phyloP scores from a whole-genome alignment of 2,888 invertebrate species.

The Platycheirus rosarum region DNA sequence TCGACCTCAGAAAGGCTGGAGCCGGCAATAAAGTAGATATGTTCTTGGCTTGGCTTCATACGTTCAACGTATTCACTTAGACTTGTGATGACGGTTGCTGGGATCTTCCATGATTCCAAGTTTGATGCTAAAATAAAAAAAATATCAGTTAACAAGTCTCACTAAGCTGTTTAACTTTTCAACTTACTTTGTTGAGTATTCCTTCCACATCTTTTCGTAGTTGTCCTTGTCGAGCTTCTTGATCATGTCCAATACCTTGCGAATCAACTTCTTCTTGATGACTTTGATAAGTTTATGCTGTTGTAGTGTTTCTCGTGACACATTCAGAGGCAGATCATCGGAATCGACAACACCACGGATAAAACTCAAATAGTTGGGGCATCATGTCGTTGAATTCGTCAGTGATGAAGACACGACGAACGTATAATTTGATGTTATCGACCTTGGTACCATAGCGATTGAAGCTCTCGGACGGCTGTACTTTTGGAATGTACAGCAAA shows the following conservation, averaged over 20 bases:
- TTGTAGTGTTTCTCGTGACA: conserved; percentile 98
- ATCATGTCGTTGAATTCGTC: conserved; percentile 99
- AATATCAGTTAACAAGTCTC: neutral
- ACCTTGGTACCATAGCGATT: conserved; percentile 97
- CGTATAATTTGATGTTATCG: conserved; percentile 98
- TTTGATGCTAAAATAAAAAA: conserved; percentile 88
- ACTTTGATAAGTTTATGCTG: conserved; percentile 99
- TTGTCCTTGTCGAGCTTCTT: conserved; percentile 96
- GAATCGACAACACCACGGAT: conserved; percentile 99
- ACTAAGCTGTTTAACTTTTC: neutral
- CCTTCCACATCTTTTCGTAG: conserved; percentile 98
- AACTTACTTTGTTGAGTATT: conserved; percentile 96
- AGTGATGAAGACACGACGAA: conserved; percentile 99
- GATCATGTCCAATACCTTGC: conserved; percentile 98
- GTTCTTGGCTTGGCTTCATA: conserved; percentile 97
- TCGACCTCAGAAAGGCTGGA: conserved; percentile 92
- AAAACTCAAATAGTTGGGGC: conserved; percentile 98
- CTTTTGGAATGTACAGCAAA: conserved; percentile 95
- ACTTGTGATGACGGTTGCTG: conserved; percentile 92
- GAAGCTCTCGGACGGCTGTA: conserved; percentile 96
- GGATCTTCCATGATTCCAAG: conserved; percentile 99
- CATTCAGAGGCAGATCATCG: conserved; percentile 98
- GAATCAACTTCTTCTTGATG: conserved; percentile 98
- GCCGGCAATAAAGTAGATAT: conserved; percentile 98
- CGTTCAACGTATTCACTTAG: conserved; percentile 95